Evolutionary conservation across 2,888 invertebrate genomes (phyloP).

Genomic region (Ophion slaviceki): DNA sequence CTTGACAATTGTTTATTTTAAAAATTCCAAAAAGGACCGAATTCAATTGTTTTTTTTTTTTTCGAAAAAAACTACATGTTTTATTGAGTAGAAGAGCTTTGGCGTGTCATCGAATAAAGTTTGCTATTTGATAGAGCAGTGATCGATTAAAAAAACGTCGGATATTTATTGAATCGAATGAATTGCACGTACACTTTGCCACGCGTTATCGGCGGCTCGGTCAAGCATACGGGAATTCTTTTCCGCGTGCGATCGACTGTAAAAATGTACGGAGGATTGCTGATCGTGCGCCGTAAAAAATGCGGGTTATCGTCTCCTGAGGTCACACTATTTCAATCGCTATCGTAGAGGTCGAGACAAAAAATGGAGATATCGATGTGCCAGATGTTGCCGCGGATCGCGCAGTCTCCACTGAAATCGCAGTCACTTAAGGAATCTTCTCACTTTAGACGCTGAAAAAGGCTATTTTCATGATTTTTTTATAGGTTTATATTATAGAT

Average conservation of each 20-base stretch:
- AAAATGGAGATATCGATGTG: background rate
- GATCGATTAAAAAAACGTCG: background rate
- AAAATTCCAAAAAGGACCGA: background rate
- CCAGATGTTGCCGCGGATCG: constrained; percentile 49
- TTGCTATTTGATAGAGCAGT: background rate
- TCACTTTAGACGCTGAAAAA: too few species aligned
- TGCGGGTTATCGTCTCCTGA: constrained; percentile 48
- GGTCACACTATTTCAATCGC: constrained; percentile 35
- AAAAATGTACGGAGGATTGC: too few species aligned
- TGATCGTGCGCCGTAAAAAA: background rate
- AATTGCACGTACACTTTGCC: background rate
- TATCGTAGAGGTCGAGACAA: constrained; percentile 21
- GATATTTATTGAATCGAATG: constrained; percentile 22
- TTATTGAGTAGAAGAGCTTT: too few species aligned
- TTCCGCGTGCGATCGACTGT: too few species aligned
- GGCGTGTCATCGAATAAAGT: too few species aligned
- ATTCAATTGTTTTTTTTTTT: background rate
- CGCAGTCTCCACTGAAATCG: background rate
- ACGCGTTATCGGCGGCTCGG: background rate
- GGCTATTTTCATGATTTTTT: too few species aligned
- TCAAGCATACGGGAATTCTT: background rate
- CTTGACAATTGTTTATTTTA: background rate
- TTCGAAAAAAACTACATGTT: background rate
- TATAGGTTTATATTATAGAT: too few species aligned
- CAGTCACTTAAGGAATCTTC: background rate